These are phyloP conservation scores for Vultur gryphus DNA, from an alignment of 2,797 vertebrate genomes.

Conservation along the genomic window DNA sequence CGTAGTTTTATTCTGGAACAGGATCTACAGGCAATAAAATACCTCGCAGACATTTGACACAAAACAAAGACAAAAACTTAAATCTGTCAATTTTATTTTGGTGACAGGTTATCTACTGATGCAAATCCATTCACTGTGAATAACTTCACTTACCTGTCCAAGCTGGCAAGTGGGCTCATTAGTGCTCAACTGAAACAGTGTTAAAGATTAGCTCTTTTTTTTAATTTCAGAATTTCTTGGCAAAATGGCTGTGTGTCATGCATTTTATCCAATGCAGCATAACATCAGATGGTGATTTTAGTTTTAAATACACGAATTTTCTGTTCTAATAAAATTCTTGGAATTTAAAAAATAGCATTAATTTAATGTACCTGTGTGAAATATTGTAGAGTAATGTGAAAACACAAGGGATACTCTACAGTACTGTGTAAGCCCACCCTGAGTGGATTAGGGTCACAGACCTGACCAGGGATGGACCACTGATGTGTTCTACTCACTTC, in stretches of 20 bases:
- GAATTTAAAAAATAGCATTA: not conserved
- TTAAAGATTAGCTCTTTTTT: not conserved
- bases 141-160: not conserved
- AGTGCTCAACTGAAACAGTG: not conserved
- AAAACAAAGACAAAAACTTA: not conserved
- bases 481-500: not conserved
- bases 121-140: not conserved
- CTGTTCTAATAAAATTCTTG: not conserved
- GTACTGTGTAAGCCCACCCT: not conserved
- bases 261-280: not conserved
- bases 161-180: not conserved
- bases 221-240: not conserved
- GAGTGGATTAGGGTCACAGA: not conserved
- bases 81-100: not conserved
- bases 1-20: not conserved
- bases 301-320: not conserved
- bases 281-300: not conserved
- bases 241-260: not conserved
- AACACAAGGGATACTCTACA: not conserved
- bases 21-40: not conserved
- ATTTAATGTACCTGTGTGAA: not conserved
- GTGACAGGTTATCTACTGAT: not conserved
- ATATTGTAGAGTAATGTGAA: not conserved
- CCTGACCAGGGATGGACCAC: not conserved
- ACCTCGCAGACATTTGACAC: not conserved